Evolutionary conservation across 2,113 vertebrate genomes (phyloP).

Genomic region (Percina caprodes): DNA sequence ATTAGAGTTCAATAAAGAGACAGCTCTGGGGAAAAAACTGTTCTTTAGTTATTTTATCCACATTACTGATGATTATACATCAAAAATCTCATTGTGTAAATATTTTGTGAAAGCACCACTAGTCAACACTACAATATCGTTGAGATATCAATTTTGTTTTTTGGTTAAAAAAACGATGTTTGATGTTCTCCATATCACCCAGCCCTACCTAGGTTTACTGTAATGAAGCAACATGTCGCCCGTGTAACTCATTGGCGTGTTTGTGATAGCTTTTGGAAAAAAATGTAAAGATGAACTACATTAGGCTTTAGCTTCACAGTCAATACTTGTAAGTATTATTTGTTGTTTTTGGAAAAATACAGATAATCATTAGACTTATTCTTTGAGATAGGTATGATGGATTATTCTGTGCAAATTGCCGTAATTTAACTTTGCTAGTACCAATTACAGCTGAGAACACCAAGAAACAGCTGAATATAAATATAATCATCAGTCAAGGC

Average conservation of each 20-base stretch:
- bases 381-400: neutral
- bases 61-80: no score
- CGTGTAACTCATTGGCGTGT: neutral
- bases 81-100: no score
- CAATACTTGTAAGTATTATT: neutral
- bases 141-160: no score
- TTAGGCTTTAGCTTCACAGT: neutral
- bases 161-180: no score
- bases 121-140: no score
- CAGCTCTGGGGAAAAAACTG: no score
- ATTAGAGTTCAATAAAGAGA: no score
- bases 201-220: neutral
- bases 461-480: neutral
- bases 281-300: neutral
- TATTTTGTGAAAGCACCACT: no score
- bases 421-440: neutral
- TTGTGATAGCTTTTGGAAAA: neutral
- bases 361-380: neutral
- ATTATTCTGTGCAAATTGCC: neutral
- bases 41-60: no score
- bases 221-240: neutral
- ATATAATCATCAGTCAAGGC: slow-evolving; percentile 2
- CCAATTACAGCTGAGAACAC: neutral
- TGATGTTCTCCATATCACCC: no score
- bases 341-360: neutral